Evolutionary conservation across 2,888 invertebrate species (phyloP), one percentile per base, ranked within the genome.

Genomic region (Dolichomitus sp.): DNA sequence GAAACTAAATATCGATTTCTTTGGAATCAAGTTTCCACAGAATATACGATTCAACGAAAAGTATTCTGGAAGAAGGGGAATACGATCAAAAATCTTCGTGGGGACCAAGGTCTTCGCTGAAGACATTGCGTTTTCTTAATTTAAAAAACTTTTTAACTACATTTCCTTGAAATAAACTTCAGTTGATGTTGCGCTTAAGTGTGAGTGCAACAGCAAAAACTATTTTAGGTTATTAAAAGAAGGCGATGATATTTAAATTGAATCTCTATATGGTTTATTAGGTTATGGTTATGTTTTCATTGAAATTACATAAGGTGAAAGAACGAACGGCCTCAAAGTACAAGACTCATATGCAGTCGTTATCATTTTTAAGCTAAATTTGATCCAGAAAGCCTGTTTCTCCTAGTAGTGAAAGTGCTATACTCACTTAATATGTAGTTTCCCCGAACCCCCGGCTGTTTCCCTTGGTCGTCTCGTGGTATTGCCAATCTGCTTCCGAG

Each of bases 401-500:
- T 9, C 52, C 52, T n/a, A n/a, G 72, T 61, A 23, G 23, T n/a
- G 45, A 30, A 9, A 27, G 23, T 9, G 33, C 42, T 76, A 45
- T 73, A 61, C 52, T 68, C 81, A 73, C 77, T 77, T 68, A 61
- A 42, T 19, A 5, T 23, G 54, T 74, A 78, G 69, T 78, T 74
- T 74, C 48, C 57, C 14, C 23, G 37, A 14, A 19, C 33, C 17
- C 45, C 57, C 52, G 52, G n/a, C n/a, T 40, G 17, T 33, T 73
- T 42, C 52, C 54, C 48, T 68, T 45, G 75, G 73, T 57, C 73
- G 73, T 74, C 69, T 65, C 76, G 69, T 69, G 69, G 80, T 80
- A 69, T 77, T 77, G 89, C 87, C 90, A 91, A 91, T 91, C 90
- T 91, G 90, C 87, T 89, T 90, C 88, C 88, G 90, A 90, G 89